A percentile compares a stretch with the other conserved stretches of the same genome.
These are phyloP conservation scores for Craniophora ligustri DNA, from an alignment of 2,888 invertebrate species.

Conservation along the genomic window DNA sequence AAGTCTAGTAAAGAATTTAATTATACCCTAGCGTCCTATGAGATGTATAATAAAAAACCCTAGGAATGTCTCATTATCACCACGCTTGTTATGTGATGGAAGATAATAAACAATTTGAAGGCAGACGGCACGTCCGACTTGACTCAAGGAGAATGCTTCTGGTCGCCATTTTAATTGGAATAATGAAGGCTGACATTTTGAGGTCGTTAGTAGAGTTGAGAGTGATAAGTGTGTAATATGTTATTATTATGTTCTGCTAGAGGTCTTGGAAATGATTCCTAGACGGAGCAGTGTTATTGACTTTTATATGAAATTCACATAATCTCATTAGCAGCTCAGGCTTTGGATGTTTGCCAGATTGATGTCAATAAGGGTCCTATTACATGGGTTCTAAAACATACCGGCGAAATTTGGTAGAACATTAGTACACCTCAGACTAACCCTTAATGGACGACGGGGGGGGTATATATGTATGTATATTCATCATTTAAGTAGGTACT, in stretches of 20 bases:
- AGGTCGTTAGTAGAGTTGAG: slow-evolving; percentile 10
- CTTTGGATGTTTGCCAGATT: too few species aligned
- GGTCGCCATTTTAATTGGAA: slow-evolving; percentile 57
- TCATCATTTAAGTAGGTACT: too few species aligned
- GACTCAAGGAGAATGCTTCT: slow-evolving; percentile 23
- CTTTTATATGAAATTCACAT: too few species aligned
- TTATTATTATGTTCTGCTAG: not conserved
- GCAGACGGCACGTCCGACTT: slow-evolving; percentile 45
- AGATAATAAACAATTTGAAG: slow-evolving; percentile 47
- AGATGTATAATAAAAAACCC: slow-evolving; percentile 42
- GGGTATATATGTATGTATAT: too few species aligned
- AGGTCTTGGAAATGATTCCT: too few species aligned
- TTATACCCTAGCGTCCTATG: slow-evolving; percentile 21
- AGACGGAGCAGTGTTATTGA: too few species aligned
- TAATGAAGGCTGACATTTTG: slow-evolving; percentile 40
- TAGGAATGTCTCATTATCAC: slow-evolving; percentile 50
- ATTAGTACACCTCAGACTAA: too few species aligned
- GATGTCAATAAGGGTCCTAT: too few species aligned
- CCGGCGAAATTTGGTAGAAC: too few species aligned
- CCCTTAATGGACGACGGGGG: too few species aligned
- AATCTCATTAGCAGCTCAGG: too few species aligned
- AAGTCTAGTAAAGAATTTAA: slow-evolving; percentile 35
- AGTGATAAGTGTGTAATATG: not conserved
- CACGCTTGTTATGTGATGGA: slow-evolving; percentile 20
- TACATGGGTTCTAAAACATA: too few species aligned